A percentile compares a stretch with the other conserved stretches of the same genome.
Evolutionary conservation across 1,140 invertebrate genomes (phyloP).

Genomic region (Matsumurasca onukii): DNA sequence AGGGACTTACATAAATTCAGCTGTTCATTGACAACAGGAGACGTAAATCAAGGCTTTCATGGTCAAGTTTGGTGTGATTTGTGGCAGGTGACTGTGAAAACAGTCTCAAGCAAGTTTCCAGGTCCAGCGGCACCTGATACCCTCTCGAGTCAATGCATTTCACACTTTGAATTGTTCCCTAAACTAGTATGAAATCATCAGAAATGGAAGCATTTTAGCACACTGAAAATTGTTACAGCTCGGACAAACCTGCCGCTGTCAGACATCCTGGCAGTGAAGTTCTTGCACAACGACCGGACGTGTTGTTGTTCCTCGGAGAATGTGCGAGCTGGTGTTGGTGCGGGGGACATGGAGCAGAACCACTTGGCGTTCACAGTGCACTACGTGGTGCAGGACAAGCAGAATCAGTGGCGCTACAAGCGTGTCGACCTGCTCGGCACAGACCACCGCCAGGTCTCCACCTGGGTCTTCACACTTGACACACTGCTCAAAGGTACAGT

Average conservation of each 20-base stretch:
- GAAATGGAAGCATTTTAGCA: not conserved
- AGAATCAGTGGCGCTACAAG: slow-evolving; percentile 61
- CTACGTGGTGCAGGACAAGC: slow-evolving; percentile 58
- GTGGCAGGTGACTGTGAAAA: not conserved
- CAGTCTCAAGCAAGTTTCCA: not conserved
- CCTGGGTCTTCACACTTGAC: slow-evolving; percentile 62
- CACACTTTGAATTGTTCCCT: not conserved
- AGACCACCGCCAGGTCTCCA: slow-evolving; percentile 59
- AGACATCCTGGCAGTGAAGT: slow-evolving; percentile 55
- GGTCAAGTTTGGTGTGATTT: not conserved
- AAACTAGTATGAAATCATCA: not conserved
- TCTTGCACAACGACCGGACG: slow-evolving; percentile 47
- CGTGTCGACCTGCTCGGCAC: slow-evolving; percentile 59
- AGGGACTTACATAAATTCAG: no score
- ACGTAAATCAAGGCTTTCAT: no score
- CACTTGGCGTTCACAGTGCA: slow-evolving; percentile 53
- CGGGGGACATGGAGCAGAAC: slow-evolving; percentile 30
- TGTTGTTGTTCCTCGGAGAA: slow-evolving; percentile 38
- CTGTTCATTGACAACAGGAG: no score
- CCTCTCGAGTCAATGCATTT: no score
- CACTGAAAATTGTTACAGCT: slow-evolving; percentile 46
- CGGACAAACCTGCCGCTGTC: slow-evolving; percentile 54
- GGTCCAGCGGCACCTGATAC: no score
- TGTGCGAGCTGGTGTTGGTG: slow-evolving; percentile 20
- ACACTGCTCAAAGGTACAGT: slow-evolving; percentile 54